phyloP scores from a whole-genome alignment of 2,113 vertebrate species.

The Pteruthius melanotis region DNA sequence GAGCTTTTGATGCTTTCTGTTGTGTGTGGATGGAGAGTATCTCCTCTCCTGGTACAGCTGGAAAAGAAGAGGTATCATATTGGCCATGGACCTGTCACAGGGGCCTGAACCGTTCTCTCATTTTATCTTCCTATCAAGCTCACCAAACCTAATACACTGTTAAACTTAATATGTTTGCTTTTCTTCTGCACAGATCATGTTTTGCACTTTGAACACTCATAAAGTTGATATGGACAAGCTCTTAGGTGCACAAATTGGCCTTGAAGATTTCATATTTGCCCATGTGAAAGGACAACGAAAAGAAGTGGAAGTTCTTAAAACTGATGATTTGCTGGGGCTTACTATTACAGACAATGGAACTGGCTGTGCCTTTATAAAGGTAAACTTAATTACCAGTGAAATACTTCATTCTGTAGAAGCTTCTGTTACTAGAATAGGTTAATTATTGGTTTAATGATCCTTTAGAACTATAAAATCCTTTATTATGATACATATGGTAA shows the following conservation, averaged over 20 bases:
- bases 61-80: not conserved
- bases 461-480: not conserved
- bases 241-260: conserved; percentile 89
- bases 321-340: conserved; percentile 89
- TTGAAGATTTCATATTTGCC: conserved; percentile 97
- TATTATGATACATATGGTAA: not conserved
- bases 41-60: not conserved
- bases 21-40: not conserved
- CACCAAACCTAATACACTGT: not conserved
- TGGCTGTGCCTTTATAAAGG: conserved; percentile 94
- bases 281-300: conserved; percentile 90
- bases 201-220: conserved; percentile 95
- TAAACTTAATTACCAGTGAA: conserved; percentile 50
- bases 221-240: conserved; percentile 95
- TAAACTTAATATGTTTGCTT: not conserved
- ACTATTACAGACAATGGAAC: conserved; percentile 95
- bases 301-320: conserved; percentile 87
- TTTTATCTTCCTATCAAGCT: not conserved
- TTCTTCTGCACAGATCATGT: conserved; percentile 83
- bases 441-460: not conserved
- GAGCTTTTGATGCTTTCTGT: not conserved
- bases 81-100: not conserved
- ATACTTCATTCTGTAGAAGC: not conserved
- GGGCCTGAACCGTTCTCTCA: not conserved
- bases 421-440: not conserved